Evolutionary conservation across 2,797 vertebrate genomes (phyloP).

Genomic region (Phaenicophaeus curvirostris): DNA sequence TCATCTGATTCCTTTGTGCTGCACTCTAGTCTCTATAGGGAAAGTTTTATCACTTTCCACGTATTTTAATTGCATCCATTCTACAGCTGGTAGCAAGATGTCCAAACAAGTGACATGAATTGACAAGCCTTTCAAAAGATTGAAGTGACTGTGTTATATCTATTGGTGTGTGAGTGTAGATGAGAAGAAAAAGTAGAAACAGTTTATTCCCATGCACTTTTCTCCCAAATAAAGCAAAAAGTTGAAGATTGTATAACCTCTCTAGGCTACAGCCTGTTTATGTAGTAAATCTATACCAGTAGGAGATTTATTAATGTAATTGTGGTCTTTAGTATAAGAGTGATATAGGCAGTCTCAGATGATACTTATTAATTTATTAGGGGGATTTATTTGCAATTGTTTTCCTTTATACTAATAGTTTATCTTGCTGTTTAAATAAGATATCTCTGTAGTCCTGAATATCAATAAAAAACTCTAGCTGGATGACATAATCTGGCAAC

Average conservation of each 20-base stretch:
- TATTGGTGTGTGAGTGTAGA: background rate
- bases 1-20: background rate
- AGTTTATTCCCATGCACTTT: slow-evolving; percentile 20
- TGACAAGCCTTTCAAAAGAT: slow-evolving; percentile 2
- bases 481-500: slow-evolving; percentile 45
- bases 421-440: slow-evolving; percentile 33
- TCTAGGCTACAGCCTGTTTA: background rate
- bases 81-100: slow-evolving; percentile 52
- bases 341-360: background rate
- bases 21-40: background rate
- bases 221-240: background rate
- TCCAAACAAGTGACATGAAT: background rate
- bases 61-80: slow-evolving; percentile 36
- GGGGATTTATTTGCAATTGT: background rate
- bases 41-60: slow-evolving; percentile 33
- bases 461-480: background rate
- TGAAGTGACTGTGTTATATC: background rate
- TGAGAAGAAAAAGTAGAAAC: background rate
- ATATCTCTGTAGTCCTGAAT: background rate
- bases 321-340: background rate
- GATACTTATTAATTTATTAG: slow-evolving; percentile 9
- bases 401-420: background rate
- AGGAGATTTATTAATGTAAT: slow-evolving; percentile 11
- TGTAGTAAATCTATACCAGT: background rate
- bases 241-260: background rate